A percentile compares a stretch with the other conserved stretches of the same genome.
Evolutionary conservation across 30 jellyfish, hydroid and myxozoan species (phyloP).

Genomic region (Cassiopea xamachana): DNA sequence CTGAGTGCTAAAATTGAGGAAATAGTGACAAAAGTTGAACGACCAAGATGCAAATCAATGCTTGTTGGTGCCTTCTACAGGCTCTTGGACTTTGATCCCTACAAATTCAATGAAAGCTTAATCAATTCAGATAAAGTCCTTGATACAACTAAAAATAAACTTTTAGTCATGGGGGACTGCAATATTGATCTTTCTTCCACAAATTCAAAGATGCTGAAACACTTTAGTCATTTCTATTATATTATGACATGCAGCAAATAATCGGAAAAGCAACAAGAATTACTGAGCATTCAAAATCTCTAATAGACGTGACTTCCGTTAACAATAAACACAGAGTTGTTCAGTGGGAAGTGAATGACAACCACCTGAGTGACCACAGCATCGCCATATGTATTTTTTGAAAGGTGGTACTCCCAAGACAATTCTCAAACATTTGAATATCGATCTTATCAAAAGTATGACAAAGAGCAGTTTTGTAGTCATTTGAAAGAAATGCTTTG

Average conservation of each 20-base stretch:
- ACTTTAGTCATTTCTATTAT: conserved; percentile 53
- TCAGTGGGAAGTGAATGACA: conserved; percentile 61
- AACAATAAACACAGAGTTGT: conserved; percentile 63
- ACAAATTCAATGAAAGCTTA: conserved; percentile 46
- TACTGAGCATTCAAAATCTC: conserved; percentile 52
- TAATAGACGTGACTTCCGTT: conserved; percentile 55
- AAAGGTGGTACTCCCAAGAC: conserved; percentile 50
- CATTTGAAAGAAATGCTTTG: conserved; percentile 64
- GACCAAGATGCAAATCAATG: conserved; percentile 74
- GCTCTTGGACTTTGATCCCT: conserved; percentile 63
- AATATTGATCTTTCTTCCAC: conserved; percentile 57
- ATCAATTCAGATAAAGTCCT: conserved; percentile 58
- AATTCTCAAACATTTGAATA: conserved; percentile 38
- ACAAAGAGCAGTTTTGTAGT: conserved; percentile 55
- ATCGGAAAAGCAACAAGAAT: conserved; percentile 57
- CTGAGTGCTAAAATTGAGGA: conserved; percentile 74
- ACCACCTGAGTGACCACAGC: conserved; percentile 73
- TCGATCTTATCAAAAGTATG: conserved; percentile 53
- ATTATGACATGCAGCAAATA: conserved; percentile 58
- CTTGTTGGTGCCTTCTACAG: conserved; percentile 75
- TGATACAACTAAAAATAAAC: conserved; percentile 51
- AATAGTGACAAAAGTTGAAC: conserved; percentile 58
- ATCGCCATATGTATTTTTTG: conserved; percentile 44
- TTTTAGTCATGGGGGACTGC: conserved; percentile 68
- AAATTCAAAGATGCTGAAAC: conserved; percentile 61